Evolutionary conservation across 2,888 invertebrate species (phyloP), one percentile per base, ranked within the genome.

Genomic region (Amblyjoppa proteus): DNA sequence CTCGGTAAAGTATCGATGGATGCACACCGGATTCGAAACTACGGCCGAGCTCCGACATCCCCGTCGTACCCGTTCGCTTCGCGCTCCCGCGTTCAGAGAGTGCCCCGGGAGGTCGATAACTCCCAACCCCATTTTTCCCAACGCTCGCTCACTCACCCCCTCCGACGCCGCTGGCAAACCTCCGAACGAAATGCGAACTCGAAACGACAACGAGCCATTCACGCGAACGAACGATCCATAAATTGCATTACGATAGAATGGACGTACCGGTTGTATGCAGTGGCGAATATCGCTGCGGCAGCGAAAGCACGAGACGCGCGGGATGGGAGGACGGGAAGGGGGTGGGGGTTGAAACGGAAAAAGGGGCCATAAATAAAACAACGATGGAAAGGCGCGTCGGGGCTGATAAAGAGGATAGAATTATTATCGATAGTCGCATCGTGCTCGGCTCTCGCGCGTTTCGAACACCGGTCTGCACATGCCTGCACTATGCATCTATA

Each of bases 1-100:
- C 71, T 76, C 83, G 87, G 86, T 86, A 86, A 84, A 66, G 75
- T 81, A 83, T 83, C 84, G 86, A 75, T 71, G 79, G 75, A 68
- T 56, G 66, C 51, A 25, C 13, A 61, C 2, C 66, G 16, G 16
- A 11, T n/a, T 5, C 34, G 64, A 41, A n/a, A 20, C 13, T 6
- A 7, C 51, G 11, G 3, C 16, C 16, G 51, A 13, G 11, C 64
- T 31, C 16, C 16, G 38, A 38, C 66, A 51, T 51, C 53, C 45
- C 45, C 3, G 34, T 25, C 51, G 20, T n/a, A 25, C 6, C n/a
- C 49, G 31, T 75, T 64, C 13, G 51, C 38, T 7, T 34, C 31
- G 11, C 34, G 34, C 5, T 34, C 64, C 64, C 13, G 28, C 64
- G 31, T 64, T 28, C 20, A 6, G 56, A 38, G 77, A 66, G 20